Evolutionary conservation across 2,113 vertebrate species (phyloP), one percentile per base, ranked within the genome.

Genomic region (Mustela lutreola): DNA sequence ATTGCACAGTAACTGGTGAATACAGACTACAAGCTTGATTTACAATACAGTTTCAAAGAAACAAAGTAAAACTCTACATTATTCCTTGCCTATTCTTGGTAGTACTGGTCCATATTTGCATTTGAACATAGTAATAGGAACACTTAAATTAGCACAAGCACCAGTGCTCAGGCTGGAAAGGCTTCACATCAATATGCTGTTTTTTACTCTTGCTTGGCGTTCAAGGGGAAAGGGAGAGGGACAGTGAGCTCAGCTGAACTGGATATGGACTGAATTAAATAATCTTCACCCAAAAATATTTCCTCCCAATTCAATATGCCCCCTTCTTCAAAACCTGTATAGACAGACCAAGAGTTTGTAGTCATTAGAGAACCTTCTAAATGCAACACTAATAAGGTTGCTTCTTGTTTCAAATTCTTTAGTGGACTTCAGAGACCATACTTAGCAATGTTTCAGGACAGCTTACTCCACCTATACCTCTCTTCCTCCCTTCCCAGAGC

Each of bases 1-100:
- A 36, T 3, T 56, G 15, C 56, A 65, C 18, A 73, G 75, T 24
- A 71, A 33, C 65, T 65, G 28, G 21, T 42, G 76, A 58, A 63
- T 63, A 65, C 31, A 73, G 73, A 86, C 62, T 53, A 75, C 31
- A 76, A 60, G 24, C n/a, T 11, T 93, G 78, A 78, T 42, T 36
- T 22, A 78, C 36, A 58, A 76, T 24, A 83, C 19, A 58, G 33
- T 62, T 89, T 89, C 39, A 89, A 96, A 93, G 79, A 71, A 89
- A 89, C 26, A 84, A 88, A 60, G 65, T 76, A 45, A 56, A 67
- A 36, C 21, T 36, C 28, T n/a, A 11, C 7, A 82, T 31, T 31
- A 45, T 1, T 26, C 56, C 58, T 50, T 65, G 56, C 67, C 67
- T 65, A 6, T 78, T 76, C 33, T 78, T 39, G 33, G 58, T 48